Conservation (phyloP, 2,888 invertebrate genomes). For the Xestia xanthographa region DNA sequence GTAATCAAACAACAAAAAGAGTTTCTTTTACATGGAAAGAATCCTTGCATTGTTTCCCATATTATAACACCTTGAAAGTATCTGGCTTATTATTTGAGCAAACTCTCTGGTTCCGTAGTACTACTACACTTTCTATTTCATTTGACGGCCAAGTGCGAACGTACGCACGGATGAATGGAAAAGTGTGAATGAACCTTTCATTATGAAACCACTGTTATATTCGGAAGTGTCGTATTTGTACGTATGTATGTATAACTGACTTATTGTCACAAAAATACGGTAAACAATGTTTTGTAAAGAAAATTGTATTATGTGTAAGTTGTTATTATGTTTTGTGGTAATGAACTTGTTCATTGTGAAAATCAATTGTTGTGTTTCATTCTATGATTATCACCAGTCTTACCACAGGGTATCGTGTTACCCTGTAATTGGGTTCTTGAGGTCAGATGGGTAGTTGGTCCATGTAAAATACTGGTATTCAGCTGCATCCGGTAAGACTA, state of each 20-base stretch:
- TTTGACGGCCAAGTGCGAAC: slow-evolving; percentile 58
- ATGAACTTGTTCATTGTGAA: too few species aligned
- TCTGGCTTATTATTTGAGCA: slow-evolving; percentile 21
- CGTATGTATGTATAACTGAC: background rate
- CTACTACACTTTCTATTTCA: slow-evolving; percentile 62
- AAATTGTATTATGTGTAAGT: background rate
- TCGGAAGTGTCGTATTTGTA: slow-evolving; percentile 1
- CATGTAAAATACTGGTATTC: background rate
- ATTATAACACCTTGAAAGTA: slow-evolving; percentile 31
- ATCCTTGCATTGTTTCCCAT: slow-evolving; percentile 14
- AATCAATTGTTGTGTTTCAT: too few species aligned
- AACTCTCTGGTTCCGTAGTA: slow-evolving; percentile 45
- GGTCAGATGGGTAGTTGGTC: background rate
- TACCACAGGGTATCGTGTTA: background rate
- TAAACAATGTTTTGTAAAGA: background rate
- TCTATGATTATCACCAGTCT: background rate
- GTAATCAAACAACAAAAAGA: background rate
- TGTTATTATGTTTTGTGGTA: background rate
- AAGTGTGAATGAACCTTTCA: slow-evolving; percentile 65
- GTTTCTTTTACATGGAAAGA: background rate
- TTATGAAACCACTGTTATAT: slow-evolving; percentile 25
- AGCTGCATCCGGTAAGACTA: background rate
- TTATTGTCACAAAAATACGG: background rate
- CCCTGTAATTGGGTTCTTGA: background rate
- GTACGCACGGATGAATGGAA: slow-evolving; percentile 57